These are phyloP conservation scores for Drosophila persimilis DNA, from an alignment of 1,140 invertebrate species.

Conservation along the genomic window DNA sequence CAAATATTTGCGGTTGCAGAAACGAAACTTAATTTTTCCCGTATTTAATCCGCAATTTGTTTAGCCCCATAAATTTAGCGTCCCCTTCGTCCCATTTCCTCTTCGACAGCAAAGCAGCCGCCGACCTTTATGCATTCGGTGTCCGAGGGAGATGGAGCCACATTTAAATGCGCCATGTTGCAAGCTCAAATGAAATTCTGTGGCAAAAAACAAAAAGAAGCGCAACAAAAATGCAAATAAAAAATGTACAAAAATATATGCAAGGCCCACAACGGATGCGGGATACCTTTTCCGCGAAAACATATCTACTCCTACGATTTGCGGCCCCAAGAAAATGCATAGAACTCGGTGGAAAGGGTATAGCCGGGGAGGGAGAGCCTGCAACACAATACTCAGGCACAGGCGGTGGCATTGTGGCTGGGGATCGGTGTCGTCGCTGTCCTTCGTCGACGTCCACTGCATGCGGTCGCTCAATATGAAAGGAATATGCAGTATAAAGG, in stretches of 20 bases:
- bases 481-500: conserved; percentile 42
- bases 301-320: too few species aligned
- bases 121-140: conserved; percentile 35
- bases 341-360: neutral
- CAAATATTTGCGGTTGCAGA: conserved; percentile 64
- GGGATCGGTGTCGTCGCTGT: conserved; percentile 46
- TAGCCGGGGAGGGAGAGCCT: conserved; percentile 22
- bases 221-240: conserved; percentile 35
- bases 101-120: conserved; percentile 17
- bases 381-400: conserved; percentile 44
- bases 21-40: conserved; percentile 20
- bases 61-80: conserved; percentile 56
- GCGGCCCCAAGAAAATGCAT: neutral
- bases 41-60: conserved; percentile 56
- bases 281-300: too few species aligned
- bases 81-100: conserved; percentile 1
- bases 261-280: too few species aligned
- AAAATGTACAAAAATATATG: conserved; percentile 24
- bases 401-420: conserved; percentile 53
- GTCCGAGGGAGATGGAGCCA: conserved; percentile 6
- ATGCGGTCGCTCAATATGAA: conserved; percentile 74
- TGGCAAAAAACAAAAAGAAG: conserved; percentile 59
- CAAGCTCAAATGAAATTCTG: conserved; percentile 79
- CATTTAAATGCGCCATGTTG: conserved; percentile 77
- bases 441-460: conserved; percentile 51